Conservation (phyloP, 2,113 vertebrate genomes). For the Dicrurus megarhynchus region DNA sequence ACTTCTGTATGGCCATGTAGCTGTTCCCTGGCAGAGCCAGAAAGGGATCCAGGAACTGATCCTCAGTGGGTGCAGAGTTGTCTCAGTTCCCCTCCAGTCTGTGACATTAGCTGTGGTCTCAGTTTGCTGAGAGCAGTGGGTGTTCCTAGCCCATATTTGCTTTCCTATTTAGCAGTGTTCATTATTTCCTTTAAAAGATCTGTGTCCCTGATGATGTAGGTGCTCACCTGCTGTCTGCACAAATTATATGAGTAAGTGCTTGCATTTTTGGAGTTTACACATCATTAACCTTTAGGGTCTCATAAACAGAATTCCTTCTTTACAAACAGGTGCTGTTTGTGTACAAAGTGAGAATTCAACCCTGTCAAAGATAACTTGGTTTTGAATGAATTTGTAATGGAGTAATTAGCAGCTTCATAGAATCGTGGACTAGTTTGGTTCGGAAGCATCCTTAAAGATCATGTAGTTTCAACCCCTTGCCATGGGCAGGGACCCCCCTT, state of each 20-base stretch:
- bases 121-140: neutral
- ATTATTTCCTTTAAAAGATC: neutral
- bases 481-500: neutral
- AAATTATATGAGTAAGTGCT: neutral
- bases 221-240: neutral
- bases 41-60: neutral
- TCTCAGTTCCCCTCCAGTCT: neutral
- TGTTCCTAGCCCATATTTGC: neutral
- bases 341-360: neutral
- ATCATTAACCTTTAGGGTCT: neutral
- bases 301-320: neutral
- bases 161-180: neutral
- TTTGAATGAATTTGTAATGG: neutral
- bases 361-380: neutral
- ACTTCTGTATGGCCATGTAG: rapidly evolving
- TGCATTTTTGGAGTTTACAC: neutral
- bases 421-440: neutral
- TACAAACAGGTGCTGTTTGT: neutral
- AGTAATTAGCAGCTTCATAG: neutral
- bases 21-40: neutral
- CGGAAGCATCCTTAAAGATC: neutral
- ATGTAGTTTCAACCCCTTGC: neutral
- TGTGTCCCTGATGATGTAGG: neutral
- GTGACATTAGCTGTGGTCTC: neutral
- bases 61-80: neutral